Conservation (phyloP, 1,140 invertebrate genomes). For the Trypoxylus dichotomus region DNA sequence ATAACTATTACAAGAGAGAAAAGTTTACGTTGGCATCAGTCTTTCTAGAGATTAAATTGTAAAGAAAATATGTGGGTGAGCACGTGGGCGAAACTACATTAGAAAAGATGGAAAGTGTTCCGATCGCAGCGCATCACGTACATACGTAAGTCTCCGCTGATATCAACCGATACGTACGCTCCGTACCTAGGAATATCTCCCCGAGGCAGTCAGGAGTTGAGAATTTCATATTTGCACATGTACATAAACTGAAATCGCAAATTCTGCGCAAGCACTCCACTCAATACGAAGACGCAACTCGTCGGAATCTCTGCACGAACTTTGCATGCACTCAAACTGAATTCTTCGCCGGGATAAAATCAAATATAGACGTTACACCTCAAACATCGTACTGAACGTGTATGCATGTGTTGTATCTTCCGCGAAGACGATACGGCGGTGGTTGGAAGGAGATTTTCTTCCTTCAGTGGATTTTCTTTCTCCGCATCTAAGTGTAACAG, state of each 20-base stretch:
- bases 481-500: neutral
- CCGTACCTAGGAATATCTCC: too few species aligned
- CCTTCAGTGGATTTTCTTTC: neutral
- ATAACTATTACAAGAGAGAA: too few species aligned
- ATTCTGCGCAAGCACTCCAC: neutral
- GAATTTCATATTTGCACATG: conserved; percentile 27
- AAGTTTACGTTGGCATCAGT: too few species aligned
- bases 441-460: neutral
- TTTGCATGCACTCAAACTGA: conserved; percentile 31
- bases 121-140: too few species aligned
- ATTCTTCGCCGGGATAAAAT: conserved; percentile 31
- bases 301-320: neutral
- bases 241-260: neutral
- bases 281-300: neutral
- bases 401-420: neutral
- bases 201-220: neutral
- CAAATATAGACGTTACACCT: conserved; percentile 34
- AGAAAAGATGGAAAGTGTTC: too few species aligned
- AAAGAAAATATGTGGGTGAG: too few species aligned
- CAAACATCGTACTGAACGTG: neutral
- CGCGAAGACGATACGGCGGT: neutral
- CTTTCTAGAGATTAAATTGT: too few species aligned
- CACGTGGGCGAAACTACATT: too few species aligned
- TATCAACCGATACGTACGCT: too few species aligned
- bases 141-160: too few species aligned